These are phyloP conservation scores for Luidia sarsii DNA, from an alignment of 53 echinoderm and acorn worm species.

Conservation along the genomic window DNA sequence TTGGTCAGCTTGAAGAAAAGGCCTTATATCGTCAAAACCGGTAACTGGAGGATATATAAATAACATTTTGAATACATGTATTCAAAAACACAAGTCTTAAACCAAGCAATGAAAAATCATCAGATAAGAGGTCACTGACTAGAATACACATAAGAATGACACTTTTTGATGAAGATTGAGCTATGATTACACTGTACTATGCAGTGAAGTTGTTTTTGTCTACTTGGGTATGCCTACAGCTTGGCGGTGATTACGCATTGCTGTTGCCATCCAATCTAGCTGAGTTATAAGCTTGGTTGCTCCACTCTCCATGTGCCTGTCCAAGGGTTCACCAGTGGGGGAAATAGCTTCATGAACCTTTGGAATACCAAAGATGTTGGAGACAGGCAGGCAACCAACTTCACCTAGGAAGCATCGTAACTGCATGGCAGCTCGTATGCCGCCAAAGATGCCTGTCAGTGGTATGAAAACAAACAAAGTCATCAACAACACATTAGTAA, in stretches of 20 bases:
- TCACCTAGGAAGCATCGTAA: conserved; percentile 82
- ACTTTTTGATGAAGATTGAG: background rate
- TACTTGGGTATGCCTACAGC: conserved; percentile 60
- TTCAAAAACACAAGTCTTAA: background rate
- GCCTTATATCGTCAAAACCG: no score
- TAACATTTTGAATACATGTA: no score
- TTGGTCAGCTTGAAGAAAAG: no score
- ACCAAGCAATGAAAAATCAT: background rate
- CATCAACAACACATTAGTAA: no score
- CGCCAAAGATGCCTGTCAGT: conserved; percentile 84
- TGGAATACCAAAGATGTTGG: conserved; percentile 95
- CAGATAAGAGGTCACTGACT: no score
- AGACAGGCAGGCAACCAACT: conserved; percentile 89
- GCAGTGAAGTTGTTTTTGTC: background rate
- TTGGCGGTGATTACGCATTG: conserved; percentile 88
- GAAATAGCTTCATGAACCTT: conserved; percentile 59
- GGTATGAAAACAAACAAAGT: no score
- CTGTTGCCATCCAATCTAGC: conserved; percentile 85
- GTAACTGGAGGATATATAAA: no score
- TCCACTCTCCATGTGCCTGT: conserved; percentile 85
- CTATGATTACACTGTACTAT: background rate
- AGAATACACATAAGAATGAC: background rate
- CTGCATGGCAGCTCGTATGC: conserved; percentile 94
- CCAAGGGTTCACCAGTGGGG: conserved; percentile 60
- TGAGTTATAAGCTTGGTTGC: conserved; percentile 72